phyloP scores from a whole-genome alignment of 2,797 vertebrate species.

The Salarias fasciatus region DNA sequence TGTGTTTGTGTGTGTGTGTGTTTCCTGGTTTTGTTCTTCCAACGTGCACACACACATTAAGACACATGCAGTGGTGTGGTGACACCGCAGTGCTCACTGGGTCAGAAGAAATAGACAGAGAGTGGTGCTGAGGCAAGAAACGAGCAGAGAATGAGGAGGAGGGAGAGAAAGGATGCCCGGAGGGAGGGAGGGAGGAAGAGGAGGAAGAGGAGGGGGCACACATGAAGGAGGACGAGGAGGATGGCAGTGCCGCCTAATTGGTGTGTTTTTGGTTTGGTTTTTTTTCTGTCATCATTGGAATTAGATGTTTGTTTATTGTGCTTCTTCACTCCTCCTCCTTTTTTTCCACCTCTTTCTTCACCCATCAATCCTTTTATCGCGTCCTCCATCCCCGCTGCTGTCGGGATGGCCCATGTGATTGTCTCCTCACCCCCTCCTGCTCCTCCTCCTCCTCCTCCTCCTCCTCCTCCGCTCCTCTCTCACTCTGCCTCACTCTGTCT shows the following conservation, averaged over 20 bases:
- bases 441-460: neutral
- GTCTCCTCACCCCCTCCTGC: constrained; percentile 12
- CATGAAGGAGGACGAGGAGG: neutral
- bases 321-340: neutral
- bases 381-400: constrained; percentile 17
- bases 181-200: constrained; percentile 37
- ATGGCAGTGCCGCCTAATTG: constrained; percentile 41
- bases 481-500: constrained; percentile 27
- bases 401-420: constrained; percentile 58
- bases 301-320: constrained; percentile 53
- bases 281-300: constrained; percentile 22
- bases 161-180: constrained; percentile 47
- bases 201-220: constrained; percentile 9
- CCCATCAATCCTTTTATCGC: neutral
- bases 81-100: constrained; percentile 65
- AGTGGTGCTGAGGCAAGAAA: constrained; percentile 66
- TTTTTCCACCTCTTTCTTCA: neutral
- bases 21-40: neutral
- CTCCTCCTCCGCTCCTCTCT: constrained; percentile 7
- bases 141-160: constrained; percentile 7
- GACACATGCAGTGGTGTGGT: constrained; percentile 7
- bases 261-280: constrained; percentile 60
- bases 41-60: constrained; percentile 7
- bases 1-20: too few species aligned
- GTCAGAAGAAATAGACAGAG: constrained; percentile 72